Evolutionary conservation across 2,797 vertebrate genomes (phyloP).

Genomic region (Enteromius fasciolatus): DNA sequence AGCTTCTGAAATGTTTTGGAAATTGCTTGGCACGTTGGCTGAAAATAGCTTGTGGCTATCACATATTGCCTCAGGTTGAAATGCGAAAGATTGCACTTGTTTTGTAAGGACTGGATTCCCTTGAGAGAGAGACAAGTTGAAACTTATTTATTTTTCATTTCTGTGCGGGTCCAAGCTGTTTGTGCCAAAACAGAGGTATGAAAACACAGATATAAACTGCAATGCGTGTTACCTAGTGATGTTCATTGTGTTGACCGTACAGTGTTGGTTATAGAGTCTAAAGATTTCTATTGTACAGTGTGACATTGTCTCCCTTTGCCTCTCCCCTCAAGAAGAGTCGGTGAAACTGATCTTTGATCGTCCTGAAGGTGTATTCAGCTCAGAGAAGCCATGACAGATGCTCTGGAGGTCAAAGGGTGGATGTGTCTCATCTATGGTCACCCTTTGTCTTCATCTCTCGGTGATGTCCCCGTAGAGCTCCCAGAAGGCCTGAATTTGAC

Average conservation of each 20-base stretch:
- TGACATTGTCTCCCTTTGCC: neutral
- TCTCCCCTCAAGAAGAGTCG: neutral
- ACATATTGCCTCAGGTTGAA: slow-evolving; percentile 51
- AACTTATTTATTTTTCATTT: slow-evolving; percentile 57
- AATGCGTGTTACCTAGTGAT: neutral
- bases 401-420: slow-evolving; percentile 12
- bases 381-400: slow-evolving; percentile 5
- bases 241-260: neutral
- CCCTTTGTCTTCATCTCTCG: neutral
- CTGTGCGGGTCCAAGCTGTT: slow-evolving; percentile 6
- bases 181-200: slow-evolving; percentile 18
- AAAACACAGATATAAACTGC: neutral
- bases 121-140: slow-evolving; percentile 55
- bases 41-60: slow-evolving; percentile 50
- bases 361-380: neutral
- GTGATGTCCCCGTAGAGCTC: neutral
- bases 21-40: slow-evolving; percentile 50
- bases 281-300: neutral
- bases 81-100: slow-evolving; percentile 46
- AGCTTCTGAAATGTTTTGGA: slow-evolving; percentile 43
- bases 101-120: slow-evolving; percentile 22
- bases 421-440: neutral
- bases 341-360: slow-evolving; percentile 3
- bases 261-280: neutral
- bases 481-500: slow-evolving; percentile 1